phyloP scores from a whole-genome alignment of 2,888 invertebrate species.

The Caenorhabditis sp. region DNA sequence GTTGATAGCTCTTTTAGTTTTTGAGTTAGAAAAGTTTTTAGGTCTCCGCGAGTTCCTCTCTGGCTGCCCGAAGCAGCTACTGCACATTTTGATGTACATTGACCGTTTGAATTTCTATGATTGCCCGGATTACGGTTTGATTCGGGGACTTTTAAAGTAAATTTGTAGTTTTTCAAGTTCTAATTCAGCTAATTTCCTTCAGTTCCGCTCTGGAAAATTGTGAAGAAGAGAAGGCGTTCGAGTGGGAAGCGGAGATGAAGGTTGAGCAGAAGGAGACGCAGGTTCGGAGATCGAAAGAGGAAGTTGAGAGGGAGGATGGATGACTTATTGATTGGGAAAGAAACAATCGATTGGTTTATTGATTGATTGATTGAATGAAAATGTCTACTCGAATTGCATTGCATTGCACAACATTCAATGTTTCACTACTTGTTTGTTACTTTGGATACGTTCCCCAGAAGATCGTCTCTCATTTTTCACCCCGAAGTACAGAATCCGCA shows the following conservation, averaged over 20 bases:
- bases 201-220: constrained; percentile 23
- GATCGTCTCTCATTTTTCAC: neutral
- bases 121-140: constrained; percentile 71
- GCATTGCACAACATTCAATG: too few species aligned
- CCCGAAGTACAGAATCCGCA: constrained; percentile 51
- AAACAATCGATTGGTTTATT: too few species aligned
- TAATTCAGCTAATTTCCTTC: neutral
- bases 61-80: constrained; percentile 75
- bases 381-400: too few species aligned
- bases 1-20: too few species aligned
- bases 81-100: constrained; percentile 65
- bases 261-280: constrained; percentile 19
- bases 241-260: constrained; percentile 53
- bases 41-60: constrained; percentile 68
- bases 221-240: constrained; percentile 11
- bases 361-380: too few species aligned
- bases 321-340: constrained; percentile 3
- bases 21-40: neutral
- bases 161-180: neutral
- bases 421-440: neutral
- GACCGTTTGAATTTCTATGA: constrained; percentile 73
- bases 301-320: constrained; percentile 35
- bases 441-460: too few species aligned
- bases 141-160: constrained; percentile 64
- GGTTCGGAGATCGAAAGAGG: constrained; percentile 34